These are phyloP conservation scores for Temnothorax rugatulus DNA, from an alignment of 2,888 invertebrate species.

Conservation along the genomic window DNA sequence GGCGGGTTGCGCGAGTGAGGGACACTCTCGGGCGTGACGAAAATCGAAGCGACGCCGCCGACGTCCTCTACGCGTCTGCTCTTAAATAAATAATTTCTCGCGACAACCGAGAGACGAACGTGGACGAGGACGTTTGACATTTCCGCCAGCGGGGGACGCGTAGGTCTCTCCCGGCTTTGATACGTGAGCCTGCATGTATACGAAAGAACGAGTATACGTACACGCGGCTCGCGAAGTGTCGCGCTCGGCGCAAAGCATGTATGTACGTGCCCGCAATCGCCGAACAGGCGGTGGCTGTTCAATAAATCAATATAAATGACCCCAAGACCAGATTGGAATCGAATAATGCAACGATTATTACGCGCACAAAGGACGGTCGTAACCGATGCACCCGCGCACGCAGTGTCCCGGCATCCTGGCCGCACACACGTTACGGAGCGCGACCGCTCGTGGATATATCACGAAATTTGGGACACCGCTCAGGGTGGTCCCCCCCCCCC, in stretches of 20 bases:
- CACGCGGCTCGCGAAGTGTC: background rate
- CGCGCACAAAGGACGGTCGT: conserved; percentile 52
- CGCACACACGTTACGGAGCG: conserved; percentile 3
- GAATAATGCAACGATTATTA: conserved; percentile 63
- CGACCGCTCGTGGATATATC: conserved; percentile 25
- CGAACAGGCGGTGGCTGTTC: conserved; percentile 41
- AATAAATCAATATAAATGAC: conserved; percentile 64
- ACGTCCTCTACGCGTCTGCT: background rate
- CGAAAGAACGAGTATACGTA: background rate
- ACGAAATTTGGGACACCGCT: conserved; percentile 49
- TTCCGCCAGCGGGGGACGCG: background rate
- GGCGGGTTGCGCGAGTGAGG: background rate
- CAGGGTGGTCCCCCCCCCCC: background rate
- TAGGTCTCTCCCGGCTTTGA: background rate
- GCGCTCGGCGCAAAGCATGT: background rate
- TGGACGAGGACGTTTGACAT: conserved; percentile 38
- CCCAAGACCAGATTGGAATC: conserved; percentile 62
- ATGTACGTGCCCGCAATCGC: conserved; percentile 29
- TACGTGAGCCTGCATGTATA: conserved; percentile 1
- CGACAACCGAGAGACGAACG: background rate
- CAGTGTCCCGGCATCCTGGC: background rate
- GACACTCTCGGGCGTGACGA: background rate
- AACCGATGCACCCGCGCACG: conserved; percentile 20
- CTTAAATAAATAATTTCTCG: conserved; percentile 43
- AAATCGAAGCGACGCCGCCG: background rate